phyloP scores from a whole-genome alignment of 2,113 vertebrate species.

The Cathartes aura region DNA sequence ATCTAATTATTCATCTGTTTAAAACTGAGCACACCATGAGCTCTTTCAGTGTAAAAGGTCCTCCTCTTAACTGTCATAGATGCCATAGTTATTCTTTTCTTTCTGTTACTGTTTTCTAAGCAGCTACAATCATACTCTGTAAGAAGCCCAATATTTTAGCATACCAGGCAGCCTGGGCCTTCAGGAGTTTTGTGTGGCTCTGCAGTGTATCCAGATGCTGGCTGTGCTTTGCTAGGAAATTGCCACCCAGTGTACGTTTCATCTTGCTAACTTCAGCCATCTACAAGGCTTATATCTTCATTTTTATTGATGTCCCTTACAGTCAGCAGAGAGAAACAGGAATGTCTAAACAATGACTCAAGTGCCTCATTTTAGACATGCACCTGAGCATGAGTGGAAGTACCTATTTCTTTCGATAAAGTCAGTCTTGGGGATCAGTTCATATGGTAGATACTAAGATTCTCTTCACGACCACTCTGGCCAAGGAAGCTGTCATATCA shows the following conservation, averaged over 20 bases:
- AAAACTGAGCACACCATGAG: neutral
- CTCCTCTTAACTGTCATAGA: neutral
- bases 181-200: neutral
- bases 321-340: neutral
- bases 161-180: neutral
- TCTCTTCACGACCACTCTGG: neutral
- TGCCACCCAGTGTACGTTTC: neutral
- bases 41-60: neutral
- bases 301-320: neutral
- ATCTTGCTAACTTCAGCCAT: neutral
- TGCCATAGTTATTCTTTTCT: neutral
- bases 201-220: neutral
- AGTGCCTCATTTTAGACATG: neutral
- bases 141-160: neutral
- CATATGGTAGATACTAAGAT: neutral
- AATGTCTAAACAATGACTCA: neutral
- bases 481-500: neutral
- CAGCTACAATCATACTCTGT: neutral
- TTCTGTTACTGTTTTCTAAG: neutral
- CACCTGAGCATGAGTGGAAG: neutral
- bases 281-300: neutral
- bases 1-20: constrained; percentile 8
- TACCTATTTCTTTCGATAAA: neutral
- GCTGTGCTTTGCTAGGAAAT: neutral
- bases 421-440: neutral